phyloP scores from a whole-genome alignment of 1,140 invertebrate genomes.

The Armadillidium nasatum region DNA sequence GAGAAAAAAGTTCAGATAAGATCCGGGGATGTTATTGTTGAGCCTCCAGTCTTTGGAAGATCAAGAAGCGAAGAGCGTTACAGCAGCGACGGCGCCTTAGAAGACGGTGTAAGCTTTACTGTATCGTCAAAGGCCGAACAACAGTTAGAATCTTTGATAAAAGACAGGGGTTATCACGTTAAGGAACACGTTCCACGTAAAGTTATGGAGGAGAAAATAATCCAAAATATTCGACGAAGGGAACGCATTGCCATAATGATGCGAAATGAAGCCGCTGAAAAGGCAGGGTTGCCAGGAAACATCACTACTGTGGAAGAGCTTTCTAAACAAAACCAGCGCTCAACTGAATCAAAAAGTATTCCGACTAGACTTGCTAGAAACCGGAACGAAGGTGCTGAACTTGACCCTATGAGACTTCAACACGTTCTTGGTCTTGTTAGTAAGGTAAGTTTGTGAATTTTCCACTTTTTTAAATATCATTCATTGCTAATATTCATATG shows the following conservation, averaged over 20 bases:
- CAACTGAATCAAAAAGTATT: not conserved
- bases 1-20: not conserved
- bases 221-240: constrained; percentile 38
- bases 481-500: too few relatives aligned
- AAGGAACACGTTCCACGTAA: constrained; percentile 37
- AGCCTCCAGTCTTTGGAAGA: not conserved
- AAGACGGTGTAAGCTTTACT: not conserved
- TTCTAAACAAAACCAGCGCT: not conserved
- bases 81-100: not conserved
- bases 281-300: not conserved
- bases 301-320: constrained; percentile 4
- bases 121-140: not conserved
- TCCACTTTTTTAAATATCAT: too few relatives aligned
- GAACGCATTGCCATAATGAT: constrained; percentile 39
- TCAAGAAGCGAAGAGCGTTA: not conserved
- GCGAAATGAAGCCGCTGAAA: constrained; percentile 28
- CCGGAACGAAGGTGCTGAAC: not conserved
- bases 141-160: constrained; percentile 34
- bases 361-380: not conserved
- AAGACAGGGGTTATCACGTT: constrained; percentile 37
- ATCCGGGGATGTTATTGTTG: not conserved
- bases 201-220: constrained; percentile 39
- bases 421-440: constrained; percentile 27
- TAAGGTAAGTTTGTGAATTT: constrained; percentile 7
- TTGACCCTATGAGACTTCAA: constrained; percentile 18